Evolutionary conservation across 2,888 invertebrate species (phyloP), one percentile per base, ranked within the genome.

Genomic region (Globia sparganii): DNA sequence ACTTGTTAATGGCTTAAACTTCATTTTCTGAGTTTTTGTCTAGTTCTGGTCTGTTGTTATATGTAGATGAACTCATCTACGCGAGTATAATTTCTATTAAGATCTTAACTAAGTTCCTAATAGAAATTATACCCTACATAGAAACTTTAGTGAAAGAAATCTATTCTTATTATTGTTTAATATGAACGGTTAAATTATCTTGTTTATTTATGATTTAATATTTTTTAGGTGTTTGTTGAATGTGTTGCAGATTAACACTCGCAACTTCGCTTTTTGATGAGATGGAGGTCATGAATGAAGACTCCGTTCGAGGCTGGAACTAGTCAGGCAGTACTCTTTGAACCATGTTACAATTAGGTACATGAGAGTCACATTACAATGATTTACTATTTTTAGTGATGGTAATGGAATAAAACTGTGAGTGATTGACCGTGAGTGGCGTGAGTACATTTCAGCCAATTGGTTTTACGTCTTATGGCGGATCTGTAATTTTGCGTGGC

Each of bases 61-160:
- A 49, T 61, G 61, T 58, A 49, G 18, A 80, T 72, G 80, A 72
- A n/a, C n/a, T n/a, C n/a, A n/a, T n/a, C n/a, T n/a, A n/a, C n/a
- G n/a, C n/a, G n/a, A n/a, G n/a, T n/a, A n/a, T n/a, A n/a, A n/a
- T n/a, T n/a, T n/a, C n/a, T n/a, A n/a, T n/a, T n/a, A n/a, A n/a
- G n/a, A n/a, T n/a, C n/a, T n/a, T n/a, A n/a, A 46, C 13, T 49
- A 25, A 78, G 66, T 78, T 81, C 25, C 53, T 15, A 59, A 34
- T 66, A 43, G 1, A 3, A 40, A 59, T 28, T 49, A 70, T 62
- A n/a, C 15, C 15, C 9, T 61, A 21, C 28, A 53, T 71, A 56
- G 62, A 62, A 80, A 72, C 62, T 80, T 80, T 56, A 15, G 43
- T 46, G 0, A 61, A 5, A 31, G n/a, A 53, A 40, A n/a, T 31